phyloP scores from a whole-genome alignment of 37 sponge, comb jelly and placozoan species.

The Ianthella basta region DNA sequence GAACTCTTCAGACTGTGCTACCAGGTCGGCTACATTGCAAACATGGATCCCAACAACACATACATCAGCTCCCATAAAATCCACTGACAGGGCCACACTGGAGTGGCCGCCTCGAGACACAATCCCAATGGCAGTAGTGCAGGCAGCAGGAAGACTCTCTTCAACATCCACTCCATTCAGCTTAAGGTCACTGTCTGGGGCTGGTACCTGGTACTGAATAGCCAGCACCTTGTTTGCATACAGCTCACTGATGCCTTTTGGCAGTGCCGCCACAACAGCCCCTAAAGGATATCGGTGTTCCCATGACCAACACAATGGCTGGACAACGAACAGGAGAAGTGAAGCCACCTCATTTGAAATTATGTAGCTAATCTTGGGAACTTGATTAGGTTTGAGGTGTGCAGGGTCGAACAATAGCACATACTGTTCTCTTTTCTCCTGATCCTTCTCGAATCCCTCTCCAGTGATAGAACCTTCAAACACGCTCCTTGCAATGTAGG shows the following conservation, averaged over 20 bases:
- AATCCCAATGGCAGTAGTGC: not conserved
- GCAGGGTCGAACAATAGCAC: slow-evolving; percentile 50
- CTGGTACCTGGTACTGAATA: slow-evolving; percentile 10
- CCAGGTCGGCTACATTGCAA: not conserved
- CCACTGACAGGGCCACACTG: not conserved
- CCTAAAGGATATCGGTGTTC: slow-evolving; percentile 50
- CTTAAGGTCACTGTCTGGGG: not conserved
- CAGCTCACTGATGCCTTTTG: slow-evolving; percentile 33
- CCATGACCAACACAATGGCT: slow-evolving; percentile 39
- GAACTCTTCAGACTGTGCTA: not conserved
- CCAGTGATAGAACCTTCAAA: too few relatives aligned
- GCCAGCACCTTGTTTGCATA: slow-evolving; percentile 43
- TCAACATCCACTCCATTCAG: not conserved
- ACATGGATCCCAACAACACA: not conserved
- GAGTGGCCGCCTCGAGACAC: not conserved
- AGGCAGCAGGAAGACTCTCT: not conserved
- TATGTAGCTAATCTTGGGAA: slow-evolving; percentile 52
- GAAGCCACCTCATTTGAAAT: slow-evolving; percentile 53
- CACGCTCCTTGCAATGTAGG: slow-evolving; percentile 32
- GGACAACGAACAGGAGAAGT: slow-evolving; percentile 57
- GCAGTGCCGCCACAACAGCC: slow-evolving; percentile 46
- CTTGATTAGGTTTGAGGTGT: not conserved
- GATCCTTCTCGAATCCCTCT: not conserved
- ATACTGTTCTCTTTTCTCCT: not conserved
- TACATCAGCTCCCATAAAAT: too few relatives aligned